phyloP scores from a whole-genome alignment of 2,113 vertebrate genomes.

The Ascaphus truei region DNA sequence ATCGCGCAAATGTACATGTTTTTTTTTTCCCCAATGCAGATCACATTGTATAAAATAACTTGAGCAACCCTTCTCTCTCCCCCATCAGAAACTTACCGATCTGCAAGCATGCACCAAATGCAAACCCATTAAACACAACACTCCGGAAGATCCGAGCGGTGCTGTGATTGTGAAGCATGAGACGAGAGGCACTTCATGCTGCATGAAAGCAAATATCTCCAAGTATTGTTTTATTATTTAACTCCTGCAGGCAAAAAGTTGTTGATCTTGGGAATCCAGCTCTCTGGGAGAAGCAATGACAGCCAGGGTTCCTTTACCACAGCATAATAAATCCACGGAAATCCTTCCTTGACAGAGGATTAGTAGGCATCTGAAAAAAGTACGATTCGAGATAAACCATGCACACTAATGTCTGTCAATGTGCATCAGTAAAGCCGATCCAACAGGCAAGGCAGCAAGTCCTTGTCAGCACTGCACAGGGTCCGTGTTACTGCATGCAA shows the following conservation, averaged over 20 bases:
- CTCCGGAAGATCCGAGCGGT: slow-evolving; percentile 50
- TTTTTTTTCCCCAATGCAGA: no score
- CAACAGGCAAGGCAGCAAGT: neutral
- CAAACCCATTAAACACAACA: slow-evolving; percentile 64
- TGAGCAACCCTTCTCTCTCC: no score
- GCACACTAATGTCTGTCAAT: neutral
- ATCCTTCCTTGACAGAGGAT: no score
- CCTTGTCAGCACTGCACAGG: neutral
- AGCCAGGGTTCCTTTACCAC: neutral
- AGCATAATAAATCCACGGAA: neutral
- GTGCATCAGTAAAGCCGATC: neutral
- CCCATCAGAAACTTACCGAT: slow-evolving; percentile 57
- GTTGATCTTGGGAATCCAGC: neutral
- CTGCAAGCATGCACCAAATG: slow-evolving; percentile 56
- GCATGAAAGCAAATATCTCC: neutral
- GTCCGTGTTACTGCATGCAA: neutral
- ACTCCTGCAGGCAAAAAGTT: neutral
- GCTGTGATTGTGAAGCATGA: slow-evolving; percentile 38
- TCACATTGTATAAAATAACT: no score
- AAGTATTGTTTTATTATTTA: no score
- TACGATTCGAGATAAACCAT: no score
- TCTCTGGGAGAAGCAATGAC: neutral
- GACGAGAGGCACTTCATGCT: slow-evolving; percentile 5
- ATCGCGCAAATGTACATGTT: no score
- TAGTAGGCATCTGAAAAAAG: no score